These are phyloP conservation scores for Slavum lentiscoides DNA, from an alignment of 2,888 invertebrate genomes.

Conservation along the genomic window DNA sequence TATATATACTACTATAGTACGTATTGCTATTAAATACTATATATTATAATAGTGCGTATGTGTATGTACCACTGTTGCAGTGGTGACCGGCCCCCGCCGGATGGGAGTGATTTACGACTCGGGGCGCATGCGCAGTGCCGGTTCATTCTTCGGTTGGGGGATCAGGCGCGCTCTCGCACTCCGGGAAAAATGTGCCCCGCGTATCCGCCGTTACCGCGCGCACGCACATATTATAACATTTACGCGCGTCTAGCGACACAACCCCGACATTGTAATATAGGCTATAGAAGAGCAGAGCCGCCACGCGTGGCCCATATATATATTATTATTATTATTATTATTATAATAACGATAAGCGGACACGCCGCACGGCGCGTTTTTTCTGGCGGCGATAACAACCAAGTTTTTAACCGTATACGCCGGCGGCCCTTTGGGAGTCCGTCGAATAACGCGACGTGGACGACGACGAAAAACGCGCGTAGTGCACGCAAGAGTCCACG, in stretches of 20 bases:
- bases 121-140: slow-evolving; percentile 34
- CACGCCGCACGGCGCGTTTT: too few relatives aligned
- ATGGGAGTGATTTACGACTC: slow-evolving; percentile 39
- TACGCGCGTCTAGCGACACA: slow-evolving; percentile 36
- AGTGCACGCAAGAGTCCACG: neutral
- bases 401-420: too few relatives aligned
- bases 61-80: neutral
- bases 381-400: too few relatives aligned
- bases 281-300: neutral
- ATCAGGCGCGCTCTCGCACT: slow-evolving; percentile 1
- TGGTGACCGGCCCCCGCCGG: slow-evolving; percentile 16
- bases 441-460: too few relatives aligned
- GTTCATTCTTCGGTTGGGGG: slow-evolving; percentile 48
- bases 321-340: neutral
- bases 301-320: neutral
- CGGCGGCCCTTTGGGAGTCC: too few relatives aligned
- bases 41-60: neutral
- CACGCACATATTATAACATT: slow-evolving; percentile 13
- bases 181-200: slow-evolving; percentile 37
- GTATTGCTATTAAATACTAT: neutral
- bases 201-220: neutral
- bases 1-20: too few relatives aligned
- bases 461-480: too few relatives aligned
- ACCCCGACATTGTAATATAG: neutral
- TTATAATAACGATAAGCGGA: too few relatives aligned